Percentiles rank a stretch among this genome's conserved stretches.
These are phyloP conservation scores for Lethenteron camtschaticum DNA, from an alignment of 2,113 vertebrate genomes.

Conservation along the genomic window DNA sequence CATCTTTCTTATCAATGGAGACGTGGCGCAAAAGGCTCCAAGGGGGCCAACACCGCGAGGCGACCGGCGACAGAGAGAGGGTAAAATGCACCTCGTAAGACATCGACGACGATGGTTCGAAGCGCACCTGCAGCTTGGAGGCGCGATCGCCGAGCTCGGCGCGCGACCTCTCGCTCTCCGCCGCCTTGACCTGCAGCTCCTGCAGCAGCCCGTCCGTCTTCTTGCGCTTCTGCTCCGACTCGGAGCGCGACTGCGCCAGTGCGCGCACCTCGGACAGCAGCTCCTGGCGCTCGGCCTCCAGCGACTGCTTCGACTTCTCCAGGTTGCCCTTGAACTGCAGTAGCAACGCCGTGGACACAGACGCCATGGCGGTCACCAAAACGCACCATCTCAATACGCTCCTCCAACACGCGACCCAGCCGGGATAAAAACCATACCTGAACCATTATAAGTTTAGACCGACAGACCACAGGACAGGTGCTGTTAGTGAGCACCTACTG, in stretches of 20 bases:
- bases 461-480: no score
- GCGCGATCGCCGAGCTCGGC: conserved; percentile 43
- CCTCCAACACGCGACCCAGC: no score
- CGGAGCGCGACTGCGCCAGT: conserved; percentile 37
- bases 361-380: no score
- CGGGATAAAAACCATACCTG: no score
- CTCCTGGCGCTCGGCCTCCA: conserved; percentile 71
- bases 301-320: conserved; percentile 40
- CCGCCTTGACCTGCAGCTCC: conserved; percentile 63
- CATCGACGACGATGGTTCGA: no score
- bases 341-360: no score
- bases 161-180: conserved; percentile 52
- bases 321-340: conserved; percentile 38
- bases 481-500: no score
- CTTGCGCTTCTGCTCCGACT: conserved; percentile 70
- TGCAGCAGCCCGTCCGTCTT: conserved; percentile 57
- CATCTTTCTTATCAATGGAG: no score
- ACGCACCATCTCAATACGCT: no score
- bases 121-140: conserved; percentile 52
- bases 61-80: not conserved
- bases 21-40: not conserved
- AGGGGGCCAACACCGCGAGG: not conserved
- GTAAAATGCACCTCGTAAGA: not conserved
- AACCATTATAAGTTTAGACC: no score
- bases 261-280: conserved; percentile 43